Conservation (phyloP, 2,888 invertebrate genomes). For the Mactromeris polynyma region DNA sequence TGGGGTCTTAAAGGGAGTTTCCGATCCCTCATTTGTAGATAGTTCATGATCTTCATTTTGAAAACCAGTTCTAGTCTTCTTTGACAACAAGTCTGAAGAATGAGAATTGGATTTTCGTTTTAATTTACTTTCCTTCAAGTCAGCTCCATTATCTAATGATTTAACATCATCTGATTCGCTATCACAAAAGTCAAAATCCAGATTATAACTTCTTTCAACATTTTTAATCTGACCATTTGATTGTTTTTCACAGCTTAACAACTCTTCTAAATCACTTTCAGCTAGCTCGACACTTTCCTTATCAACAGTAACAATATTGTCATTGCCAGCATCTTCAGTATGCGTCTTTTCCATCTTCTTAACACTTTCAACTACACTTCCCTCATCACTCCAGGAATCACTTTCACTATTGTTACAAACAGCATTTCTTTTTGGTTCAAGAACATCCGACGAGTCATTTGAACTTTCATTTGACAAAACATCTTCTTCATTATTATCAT, state of each 20-base stretch:
- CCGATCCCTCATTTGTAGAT: background rate
- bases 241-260: background rate
- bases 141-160: background rate
- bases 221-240: background rate
- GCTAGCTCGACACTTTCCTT: background rate
- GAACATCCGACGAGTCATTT: constrained; percentile 11
- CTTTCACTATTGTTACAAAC: constrained; percentile 6
- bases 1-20: constrained; percentile 50
- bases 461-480: constrained; percentile 29
- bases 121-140: background rate
- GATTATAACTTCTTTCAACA: constrained; percentile 4
- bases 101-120: constrained; percentile 51
- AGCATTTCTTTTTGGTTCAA: constrained; percentile 19
- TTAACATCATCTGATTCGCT: constrained; percentile 33
- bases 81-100: background rate
- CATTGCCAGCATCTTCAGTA: background rate
- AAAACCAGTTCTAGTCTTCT: background rate
- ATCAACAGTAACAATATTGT: background rate
- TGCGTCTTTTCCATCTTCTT: background rate
- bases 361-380: background rate
- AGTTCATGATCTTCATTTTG: background rate
- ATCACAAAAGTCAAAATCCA: constrained; percentile 32
- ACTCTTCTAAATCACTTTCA: background rate
- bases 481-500: constrained; percentile 40
- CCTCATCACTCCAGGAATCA: constrained; percentile 23